These are phyloP conservation scores for Chiroxiphia lanceolata DNA, from an alignment of 2,797 vertebrate species.

Conservation along the genomic window DNA sequence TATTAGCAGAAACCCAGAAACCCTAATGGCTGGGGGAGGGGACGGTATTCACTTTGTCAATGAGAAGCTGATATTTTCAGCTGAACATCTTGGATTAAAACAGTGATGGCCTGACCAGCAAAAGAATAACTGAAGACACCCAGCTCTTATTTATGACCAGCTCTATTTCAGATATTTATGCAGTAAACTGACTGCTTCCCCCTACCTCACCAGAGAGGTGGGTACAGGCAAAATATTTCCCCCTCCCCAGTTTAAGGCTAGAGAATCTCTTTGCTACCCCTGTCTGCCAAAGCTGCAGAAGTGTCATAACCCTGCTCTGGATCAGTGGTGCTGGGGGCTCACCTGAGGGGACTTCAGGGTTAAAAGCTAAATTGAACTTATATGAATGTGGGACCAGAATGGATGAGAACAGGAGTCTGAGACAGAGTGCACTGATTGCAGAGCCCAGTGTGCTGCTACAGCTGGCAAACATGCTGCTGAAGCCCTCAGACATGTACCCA, in stretches of 20 bases:
- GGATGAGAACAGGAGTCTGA: background rate
- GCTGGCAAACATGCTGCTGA: background rate
- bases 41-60: background rate
- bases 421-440: too few relatives aligned
- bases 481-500: background rate
- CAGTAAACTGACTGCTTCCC: background rate
- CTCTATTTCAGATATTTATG: background rate
- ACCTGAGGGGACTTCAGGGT: background rate
- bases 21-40: background rate
- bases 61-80: background rate
- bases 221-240: background rate
- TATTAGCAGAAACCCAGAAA: background rate
- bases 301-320: background rate
- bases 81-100: background rate
- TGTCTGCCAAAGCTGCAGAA: background rate
- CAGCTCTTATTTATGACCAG: background rate
- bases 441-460: background rate
- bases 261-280: background rate
- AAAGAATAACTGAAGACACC: background rate
- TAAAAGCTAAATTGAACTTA: background rate
- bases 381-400: background rate
- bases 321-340: background rate
- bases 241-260: background rate
- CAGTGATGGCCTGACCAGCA: background rate
- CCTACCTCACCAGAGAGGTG: background rate